A percentile compares a stretch with the other conserved stretches of the same genome.
Conservation (phyloP, 1,140 invertebrate species). For the Nephila pilipes region DNA sequence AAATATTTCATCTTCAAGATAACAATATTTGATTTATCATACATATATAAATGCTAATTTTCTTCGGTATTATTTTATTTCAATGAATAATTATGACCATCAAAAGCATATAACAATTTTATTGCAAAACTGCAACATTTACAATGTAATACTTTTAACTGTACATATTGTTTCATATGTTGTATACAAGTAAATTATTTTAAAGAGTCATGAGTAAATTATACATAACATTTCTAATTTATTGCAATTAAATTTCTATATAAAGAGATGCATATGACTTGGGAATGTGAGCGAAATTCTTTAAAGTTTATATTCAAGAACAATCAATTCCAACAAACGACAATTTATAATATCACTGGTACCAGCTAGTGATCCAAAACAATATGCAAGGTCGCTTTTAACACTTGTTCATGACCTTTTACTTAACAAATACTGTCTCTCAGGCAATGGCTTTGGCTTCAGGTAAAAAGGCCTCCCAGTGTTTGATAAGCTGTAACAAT, state of each 20-base stretch:
- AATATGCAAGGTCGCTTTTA: constrained; percentile 8
- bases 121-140: constrained; percentile 35
- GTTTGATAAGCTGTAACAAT: constrained; percentile 82
- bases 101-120: constrained; percentile 51
- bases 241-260: constrained; percentile 14
- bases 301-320: constrained; percentile 27
- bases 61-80: too few relatives aligned
- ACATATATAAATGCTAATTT: too few relatives aligned
- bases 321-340: constrained; percentile 13
- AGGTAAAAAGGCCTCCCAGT: constrained; percentile 84
- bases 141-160: constrained; percentile 45
- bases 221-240: constrained; percentile 11
- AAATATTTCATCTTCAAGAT: too few relatives aligned
- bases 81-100: background rate
- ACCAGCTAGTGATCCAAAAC: constrained; percentile 64
- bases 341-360: constrained; percentile 63
- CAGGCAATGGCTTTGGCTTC: constrained; percentile 82
- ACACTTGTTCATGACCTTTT: background rate
- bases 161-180: constrained; percentile 45
- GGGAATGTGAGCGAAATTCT: constrained; percentile 44
- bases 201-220: constrained; percentile 27
- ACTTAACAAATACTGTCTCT: constrained; percentile 7
- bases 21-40: too few relatives aligned
- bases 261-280: constrained; percentile 19
- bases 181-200: constrained; percentile 19